Evolutionary conservation across 2,888 invertebrate species (phyloP), one percentile per base, ranked within the genome.

Genomic region (Gastrophysa polygoni): DNA sequence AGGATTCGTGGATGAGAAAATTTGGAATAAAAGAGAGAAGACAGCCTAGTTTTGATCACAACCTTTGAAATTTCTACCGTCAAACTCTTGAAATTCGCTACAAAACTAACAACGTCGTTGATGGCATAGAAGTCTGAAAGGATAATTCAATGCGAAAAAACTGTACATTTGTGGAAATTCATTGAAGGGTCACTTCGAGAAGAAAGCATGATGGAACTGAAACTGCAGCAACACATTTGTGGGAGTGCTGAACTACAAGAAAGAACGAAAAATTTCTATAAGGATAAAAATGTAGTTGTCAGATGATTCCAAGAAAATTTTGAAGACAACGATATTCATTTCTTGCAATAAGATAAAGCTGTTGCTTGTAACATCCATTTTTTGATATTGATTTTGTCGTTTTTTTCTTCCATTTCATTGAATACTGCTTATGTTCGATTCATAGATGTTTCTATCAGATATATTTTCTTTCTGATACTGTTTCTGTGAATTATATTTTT

Each of bases 41-140:
- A 38, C 38, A 16, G 38, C 38, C 38, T 38, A 38, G 38, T 24
- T 24, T 24, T 24, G 24, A 24, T 24, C 24, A 24, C 24, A 24
- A 24, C 3, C 24, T 24, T 24, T 38, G 38, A 11, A 38, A 38
- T 38, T 38, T 38, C 16, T 16, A 5, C 38, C 38, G 10, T 2
- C 14, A 21, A 48, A 48, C 21, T 24, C 21, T 48, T 48, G 48
- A 48, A 48, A 48, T 11, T 11, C 14, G 20, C 14, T 21, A 48
- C 20, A 48, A 48, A 21, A 48, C 18, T 46, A 17, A 18, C 46
- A 46, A 46, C 46, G 2, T 48, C 21, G 48, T 48, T 48, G 48
- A 10, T 32, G 29, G 29, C 44, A 44, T 44, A 3, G 14, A 18
- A 44, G 10, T 44, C 16, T 44, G 44, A 44, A 44, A 10, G 10